phyloP scores from a whole-genome alignment of 2,888 invertebrate genomes.

The Chrysolina americana region DNA sequence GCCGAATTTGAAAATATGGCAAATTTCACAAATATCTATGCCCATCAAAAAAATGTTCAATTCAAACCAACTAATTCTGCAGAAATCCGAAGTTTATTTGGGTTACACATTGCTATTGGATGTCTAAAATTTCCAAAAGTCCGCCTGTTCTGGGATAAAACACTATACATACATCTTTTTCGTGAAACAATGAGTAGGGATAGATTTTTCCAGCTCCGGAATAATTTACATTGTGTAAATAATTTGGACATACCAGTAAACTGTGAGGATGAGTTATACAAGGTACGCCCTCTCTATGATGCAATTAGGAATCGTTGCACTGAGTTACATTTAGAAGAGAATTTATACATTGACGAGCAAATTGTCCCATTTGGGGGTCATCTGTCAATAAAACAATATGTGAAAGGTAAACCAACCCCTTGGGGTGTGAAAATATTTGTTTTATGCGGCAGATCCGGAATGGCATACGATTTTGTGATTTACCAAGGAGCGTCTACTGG shows the following conservation, averaged over 20 bases:
- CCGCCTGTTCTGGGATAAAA: constrained; percentile 12
- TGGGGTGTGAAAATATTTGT: no score
- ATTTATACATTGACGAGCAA: not conserved
- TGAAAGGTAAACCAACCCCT: no score
- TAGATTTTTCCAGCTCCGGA: constrained; percentile 19
- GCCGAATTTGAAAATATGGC: constrained; percentile 7
- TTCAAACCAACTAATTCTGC: constrained; percentile 1
- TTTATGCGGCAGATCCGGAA: constrained; percentile 7
- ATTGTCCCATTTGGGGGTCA: not conserved
- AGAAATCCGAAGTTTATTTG: constrained; percentile 9
- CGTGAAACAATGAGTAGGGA: constrained; percentile 13
- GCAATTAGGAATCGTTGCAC: constrained; percentile 14
- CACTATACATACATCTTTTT: constrained; percentile 11
- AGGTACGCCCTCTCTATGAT: constrained; percentile 1
- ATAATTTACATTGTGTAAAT: constrained; percentile 10
- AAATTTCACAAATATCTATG: constrained; percentile 9
- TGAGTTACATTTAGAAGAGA: constrained; percentile 12
- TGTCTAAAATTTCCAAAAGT: constrained; percentile 15
- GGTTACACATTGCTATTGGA: constrained; percentile 14
- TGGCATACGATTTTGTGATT: constrained; percentile 12
- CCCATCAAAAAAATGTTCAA: not conserved
- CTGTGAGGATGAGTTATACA: constrained; percentile 8
- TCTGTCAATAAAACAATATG: no score
- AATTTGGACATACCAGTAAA: no score
- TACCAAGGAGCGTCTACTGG: constrained; percentile 18